Conservation (phyloP, 2,113 vertebrate species). For the Pitta sordida region DNA sequence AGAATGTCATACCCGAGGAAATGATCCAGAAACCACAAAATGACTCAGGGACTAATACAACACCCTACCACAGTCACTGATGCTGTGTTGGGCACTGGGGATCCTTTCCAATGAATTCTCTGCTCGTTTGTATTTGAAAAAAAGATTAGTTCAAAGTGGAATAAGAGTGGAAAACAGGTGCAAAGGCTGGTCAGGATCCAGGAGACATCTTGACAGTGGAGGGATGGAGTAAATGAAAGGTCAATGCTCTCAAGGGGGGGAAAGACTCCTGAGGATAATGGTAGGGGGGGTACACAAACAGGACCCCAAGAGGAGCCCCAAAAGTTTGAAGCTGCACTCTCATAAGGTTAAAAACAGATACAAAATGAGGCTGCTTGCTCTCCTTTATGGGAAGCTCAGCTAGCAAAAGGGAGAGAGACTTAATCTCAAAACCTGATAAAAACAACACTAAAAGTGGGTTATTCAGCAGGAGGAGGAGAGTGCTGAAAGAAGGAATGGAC, state of each 20-base stretch:
- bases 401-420: neutral
- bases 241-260: neutral
- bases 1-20: neutral
- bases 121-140: neutral
- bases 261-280: neutral
- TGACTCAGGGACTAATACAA: neutral
- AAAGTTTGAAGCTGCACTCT: neutral
- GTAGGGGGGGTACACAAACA: neutral
- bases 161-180: neutral
- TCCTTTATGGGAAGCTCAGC: neutral
- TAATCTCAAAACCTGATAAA: slow-evolving; percentile 24
- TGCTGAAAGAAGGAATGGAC: slow-evolving; percentile 6
- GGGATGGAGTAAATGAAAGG: neutral
- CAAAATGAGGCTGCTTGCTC: neutral
- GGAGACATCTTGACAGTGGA: neutral
- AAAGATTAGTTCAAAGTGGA: neutral
- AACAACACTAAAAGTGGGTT: neutral
- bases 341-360: neutral
- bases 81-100: rapidly evolving
- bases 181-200: neutral
- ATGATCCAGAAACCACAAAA: neutral
- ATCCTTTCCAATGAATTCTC: neutral
- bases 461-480: neutral
- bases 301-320: neutral
- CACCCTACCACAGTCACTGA: neutral